phyloP scores from a whole-genome alignment of 2,797 vertebrate species.

The Staurois parvus region DNA sequence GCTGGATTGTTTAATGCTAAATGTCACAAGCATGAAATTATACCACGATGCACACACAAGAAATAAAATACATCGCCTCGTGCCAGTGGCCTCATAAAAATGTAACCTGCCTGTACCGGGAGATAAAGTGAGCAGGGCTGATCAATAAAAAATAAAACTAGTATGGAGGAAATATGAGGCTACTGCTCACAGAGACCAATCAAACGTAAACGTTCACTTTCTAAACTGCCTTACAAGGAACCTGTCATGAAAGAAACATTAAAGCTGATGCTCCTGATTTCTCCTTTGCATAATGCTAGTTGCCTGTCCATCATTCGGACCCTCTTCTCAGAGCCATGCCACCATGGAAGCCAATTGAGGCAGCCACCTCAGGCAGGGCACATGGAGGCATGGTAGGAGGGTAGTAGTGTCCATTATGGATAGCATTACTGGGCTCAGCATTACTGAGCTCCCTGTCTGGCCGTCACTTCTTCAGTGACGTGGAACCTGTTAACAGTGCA shows the following conservation, averaged over 20 bases:
- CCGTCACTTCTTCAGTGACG: too few relatives aligned
- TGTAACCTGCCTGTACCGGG: not conserved
- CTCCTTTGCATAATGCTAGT: too few relatives aligned
- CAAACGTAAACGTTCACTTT: not conserved
- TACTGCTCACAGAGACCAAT: not conserved
- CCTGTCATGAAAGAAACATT: not conserved
- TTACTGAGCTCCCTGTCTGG: too few relatives aligned
- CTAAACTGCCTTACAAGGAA: not conserved
- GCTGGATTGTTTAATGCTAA: conserved; percentile 6
- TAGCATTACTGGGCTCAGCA: too few relatives aligned
- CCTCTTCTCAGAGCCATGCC: too few relatives aligned
- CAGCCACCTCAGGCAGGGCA: too few relatives aligned
- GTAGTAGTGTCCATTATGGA: too few relatives aligned
- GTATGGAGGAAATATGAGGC: not conserved
- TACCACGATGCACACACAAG: not conserved
- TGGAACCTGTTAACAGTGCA: too few relatives aligned
- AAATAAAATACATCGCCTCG: not conserved
- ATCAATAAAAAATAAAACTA: not conserved
- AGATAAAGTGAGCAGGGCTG: not conserved
- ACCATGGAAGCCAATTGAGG: too few relatives aligned
- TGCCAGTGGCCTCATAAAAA: conserved; percentile 1
- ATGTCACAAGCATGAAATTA: conserved; percentile 2
- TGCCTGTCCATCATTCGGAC: too few relatives aligned
- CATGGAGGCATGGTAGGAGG: too few relatives aligned
- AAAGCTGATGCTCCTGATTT: too few relatives aligned